A percentile compares a stretch with the other conserved stretches of the same genome.
Evolutionary conservation across 2,797 vertebrate genomes (phyloP).

Genomic region (Acrocephalus scirpaceus): DNA sequence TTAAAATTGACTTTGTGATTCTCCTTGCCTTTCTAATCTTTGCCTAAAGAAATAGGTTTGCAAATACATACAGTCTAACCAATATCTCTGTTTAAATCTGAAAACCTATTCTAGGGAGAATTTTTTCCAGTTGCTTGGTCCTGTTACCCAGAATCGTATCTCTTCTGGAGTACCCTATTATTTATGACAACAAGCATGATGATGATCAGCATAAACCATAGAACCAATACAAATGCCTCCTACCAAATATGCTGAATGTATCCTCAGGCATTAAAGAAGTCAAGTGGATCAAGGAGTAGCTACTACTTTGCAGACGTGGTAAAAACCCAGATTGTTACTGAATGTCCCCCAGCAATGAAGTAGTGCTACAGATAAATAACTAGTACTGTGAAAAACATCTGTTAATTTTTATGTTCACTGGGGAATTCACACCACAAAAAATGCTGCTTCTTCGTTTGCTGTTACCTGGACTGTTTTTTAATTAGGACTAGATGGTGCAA

Average conservation of each 20-base stretch:
- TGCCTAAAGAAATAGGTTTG: conserved; percentile 57
- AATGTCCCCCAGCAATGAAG: conserved; percentile 38
- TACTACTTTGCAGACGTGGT: conserved; percentile 46
- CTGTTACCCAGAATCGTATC: conserved; percentile 17
- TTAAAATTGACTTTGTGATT: conserved; percentile 50
- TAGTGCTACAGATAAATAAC: background rate
- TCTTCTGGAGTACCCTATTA: conserved; percentile 33
- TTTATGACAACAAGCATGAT: conserved; percentile 62
- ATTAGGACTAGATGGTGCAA: background rate
- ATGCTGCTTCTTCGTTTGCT: background rate
- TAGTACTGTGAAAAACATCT: conserved; percentile 3
- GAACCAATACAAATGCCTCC: conserved; percentile 39
- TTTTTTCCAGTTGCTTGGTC: conserved; percentile 61
- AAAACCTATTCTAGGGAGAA: conserved; percentile 26
- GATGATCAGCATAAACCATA: conserved; percentile 37
- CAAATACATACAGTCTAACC: background rate
- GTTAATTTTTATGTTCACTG: conserved; percentile 25
- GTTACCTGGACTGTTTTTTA: conserved; percentile 18
- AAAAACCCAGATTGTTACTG: conserved; percentile 44
- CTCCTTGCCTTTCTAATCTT: conserved; percentile 52
- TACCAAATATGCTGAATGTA: background rate
- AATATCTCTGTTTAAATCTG: conserved; percentile 34
- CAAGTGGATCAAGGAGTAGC: conserved; percentile 52
- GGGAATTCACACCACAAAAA: background rate
- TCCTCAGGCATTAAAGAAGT: conserved; percentile 22